These are phyloP conservation scores for Tipula lateralis DNA, from an alignment of 2,888 invertebrate species.

Conservation along the genomic window DNA sequence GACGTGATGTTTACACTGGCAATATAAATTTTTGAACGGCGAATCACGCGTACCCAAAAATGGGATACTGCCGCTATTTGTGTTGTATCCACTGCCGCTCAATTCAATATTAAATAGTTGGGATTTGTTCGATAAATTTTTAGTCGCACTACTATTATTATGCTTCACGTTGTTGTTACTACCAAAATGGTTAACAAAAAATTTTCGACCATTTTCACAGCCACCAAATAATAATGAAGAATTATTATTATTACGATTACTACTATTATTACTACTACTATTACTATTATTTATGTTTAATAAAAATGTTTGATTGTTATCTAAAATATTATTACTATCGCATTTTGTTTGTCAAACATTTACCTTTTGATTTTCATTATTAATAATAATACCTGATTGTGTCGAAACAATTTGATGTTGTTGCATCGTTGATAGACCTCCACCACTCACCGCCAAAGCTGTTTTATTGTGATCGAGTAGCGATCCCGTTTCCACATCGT, in stretches of 20 bases:
- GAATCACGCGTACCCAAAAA: conserved; percentile 29
- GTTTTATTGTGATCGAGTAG: conserved; percentile 13
- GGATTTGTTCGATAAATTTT: conserved; percentile 20
- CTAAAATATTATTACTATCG: conserved; percentile 31
- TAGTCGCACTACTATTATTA: background rate
- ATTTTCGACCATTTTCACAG: conserved; percentile 30
- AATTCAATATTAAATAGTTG: conserved; percentile 28
- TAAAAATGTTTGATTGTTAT: conserved; percentile 25
- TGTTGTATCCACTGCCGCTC: background rate
- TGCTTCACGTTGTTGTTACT: background rate
- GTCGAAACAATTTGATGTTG: conserved; percentile 38
- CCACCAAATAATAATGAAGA: conserved; percentile 14
- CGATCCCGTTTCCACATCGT: conserved; percentile 44
- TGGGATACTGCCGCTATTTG: background rate
- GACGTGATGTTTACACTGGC: conserved; percentile 35
- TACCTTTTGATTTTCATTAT: conserved; percentile 24
- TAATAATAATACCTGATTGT: background rate
- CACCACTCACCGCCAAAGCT: background rate
- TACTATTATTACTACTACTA: background rate
- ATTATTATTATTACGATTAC: background rate
- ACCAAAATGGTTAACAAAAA: conserved; percentile 14
- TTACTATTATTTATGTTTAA: conserved; percentile 26
- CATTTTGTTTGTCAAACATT: conserved; percentile 46
- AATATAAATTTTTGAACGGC: conserved; percentile 34
- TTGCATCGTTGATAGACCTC: conserved; percentile 39